phyloP scores from a whole-genome alignment of 1,140 invertebrate species.

The Tetragnatha versicolor region DNA sequence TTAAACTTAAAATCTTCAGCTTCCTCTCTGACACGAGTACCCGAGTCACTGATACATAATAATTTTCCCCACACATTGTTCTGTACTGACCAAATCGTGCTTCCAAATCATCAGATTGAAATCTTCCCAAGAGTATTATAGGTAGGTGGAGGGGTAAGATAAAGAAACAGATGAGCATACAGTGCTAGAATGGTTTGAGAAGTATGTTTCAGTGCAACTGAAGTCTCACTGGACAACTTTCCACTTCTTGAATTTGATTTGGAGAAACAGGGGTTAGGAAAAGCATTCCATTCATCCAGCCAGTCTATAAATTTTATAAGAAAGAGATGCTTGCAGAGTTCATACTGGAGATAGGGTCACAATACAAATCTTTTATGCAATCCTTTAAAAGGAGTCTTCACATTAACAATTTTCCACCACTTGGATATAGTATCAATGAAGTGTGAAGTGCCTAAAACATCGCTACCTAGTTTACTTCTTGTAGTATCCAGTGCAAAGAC shows the following conservation, averaged over 20 bases:
- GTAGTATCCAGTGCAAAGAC: neutral
- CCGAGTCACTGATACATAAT: neutral
- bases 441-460: neutral
- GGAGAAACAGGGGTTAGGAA: neutral
- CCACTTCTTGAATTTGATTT: neutral
- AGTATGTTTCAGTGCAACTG: neutral
- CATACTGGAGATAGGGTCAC: neutral
- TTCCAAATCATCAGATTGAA: neutral
- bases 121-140: neutral
- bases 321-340: neutral
- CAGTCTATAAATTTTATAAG: neutral
- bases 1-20: neutral
- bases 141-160: neutral
- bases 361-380: neutral
- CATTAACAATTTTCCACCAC: constrained; percentile 2
- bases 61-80: neutral
- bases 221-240: neutral
- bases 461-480: neutral
- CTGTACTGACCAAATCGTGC: neutral
- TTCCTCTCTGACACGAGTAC: neutral
- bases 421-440: neutral
- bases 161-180: neutral
- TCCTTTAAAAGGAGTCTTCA: neutral
- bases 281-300: neutral
- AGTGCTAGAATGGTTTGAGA: neutral